Evolutionary conservation across 2,888 invertebrate genomes (phyloP).

Genomic region (Mimumesa dahlbomi): DNA sequence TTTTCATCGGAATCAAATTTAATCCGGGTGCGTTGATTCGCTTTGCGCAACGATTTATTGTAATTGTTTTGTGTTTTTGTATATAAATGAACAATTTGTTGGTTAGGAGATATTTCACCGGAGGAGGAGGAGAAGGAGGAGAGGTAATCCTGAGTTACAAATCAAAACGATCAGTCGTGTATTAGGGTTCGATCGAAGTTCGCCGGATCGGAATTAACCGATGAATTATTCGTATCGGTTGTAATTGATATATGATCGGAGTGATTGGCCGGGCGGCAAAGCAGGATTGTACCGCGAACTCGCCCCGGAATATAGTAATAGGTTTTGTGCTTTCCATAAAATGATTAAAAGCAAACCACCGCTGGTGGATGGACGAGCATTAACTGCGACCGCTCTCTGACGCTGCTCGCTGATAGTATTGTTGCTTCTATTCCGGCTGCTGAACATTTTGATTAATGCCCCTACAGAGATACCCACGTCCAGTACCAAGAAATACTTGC

Average conservation of each 20-base stretch:
- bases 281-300: background rate
- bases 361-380: conserved; percentile 6
- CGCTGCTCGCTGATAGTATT: conserved; percentile 1
- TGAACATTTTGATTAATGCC: conserved; percentile 26
- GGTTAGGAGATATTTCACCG: too few species aligned
- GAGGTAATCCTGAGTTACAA: too few species aligned
- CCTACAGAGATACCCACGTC: background rate
- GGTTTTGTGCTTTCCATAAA: conserved; percentile 23
- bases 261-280: conserved; percentile 9
- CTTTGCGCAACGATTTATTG: too few species aligned
- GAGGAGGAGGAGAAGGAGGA: too few species aligned
- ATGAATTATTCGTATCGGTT: conserved; percentile 43
- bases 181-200: conserved; percentile 17
- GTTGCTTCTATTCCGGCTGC: conserved; percentile 9
- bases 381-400: conserved; percentile 13
- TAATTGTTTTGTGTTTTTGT: too few species aligned
- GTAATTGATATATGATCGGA: conserved; percentile 43
- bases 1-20: too few species aligned
- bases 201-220: conserved; percentile 30
- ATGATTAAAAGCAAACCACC: conserved; percentile 53
- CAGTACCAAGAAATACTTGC: too few species aligned
- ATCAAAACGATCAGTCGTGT: conserved; percentile 18
- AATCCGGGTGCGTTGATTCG: too few species aligned
- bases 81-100: too few species aligned
- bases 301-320: conserved; percentile 35